Evolutionary conservation across 2,888 invertebrate species (phyloP).

Genomic region (Sphaeridia pumilis): DNA sequence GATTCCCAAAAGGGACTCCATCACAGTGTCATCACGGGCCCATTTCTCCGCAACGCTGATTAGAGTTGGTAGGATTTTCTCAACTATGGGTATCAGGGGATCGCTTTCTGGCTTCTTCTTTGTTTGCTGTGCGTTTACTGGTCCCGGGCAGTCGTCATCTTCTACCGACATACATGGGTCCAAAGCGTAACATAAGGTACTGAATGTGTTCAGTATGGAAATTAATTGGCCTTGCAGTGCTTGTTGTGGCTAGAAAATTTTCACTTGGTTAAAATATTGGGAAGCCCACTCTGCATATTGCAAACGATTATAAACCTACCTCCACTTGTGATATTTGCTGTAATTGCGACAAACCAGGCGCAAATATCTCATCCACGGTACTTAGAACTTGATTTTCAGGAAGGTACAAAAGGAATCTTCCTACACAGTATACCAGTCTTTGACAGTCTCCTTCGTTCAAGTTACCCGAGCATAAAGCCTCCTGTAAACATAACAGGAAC

Average conservation of each 20-base stretch:
- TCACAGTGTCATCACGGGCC: conserved; percentile 33
- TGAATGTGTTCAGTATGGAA: conserved; percentile 29
- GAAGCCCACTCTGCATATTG: not conserved
- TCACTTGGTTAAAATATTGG: not conserved
- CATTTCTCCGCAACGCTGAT: conserved; percentile 33
- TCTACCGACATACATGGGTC: conserved; percentile 21
- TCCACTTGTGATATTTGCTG: conserved; percentile 26
- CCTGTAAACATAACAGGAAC: conserved; percentile 12
- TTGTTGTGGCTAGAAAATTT: conserved; percentile 20
- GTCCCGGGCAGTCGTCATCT: conserved; percentile 24
- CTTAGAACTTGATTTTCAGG: conserved; percentile 32
- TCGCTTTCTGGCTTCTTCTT: conserved; percentile 20
- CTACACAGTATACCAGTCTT: conserved; percentile 31
- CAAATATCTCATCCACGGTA: conserved; percentile 34
- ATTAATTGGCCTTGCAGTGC: conserved; percentile 27
- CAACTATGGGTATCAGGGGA: conserved; percentile 32
- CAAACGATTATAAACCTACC: conserved; percentile 14
- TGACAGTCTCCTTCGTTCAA: conserved; percentile 28
- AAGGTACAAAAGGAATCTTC: conserved; percentile 30
- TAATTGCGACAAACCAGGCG: conserved; percentile 27
- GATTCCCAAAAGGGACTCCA: conserved; percentile 32
- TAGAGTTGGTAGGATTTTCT: conserved; percentile 33
- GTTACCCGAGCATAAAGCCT: conserved; percentile 27
- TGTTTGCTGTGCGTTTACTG: conserved; percentile 11
- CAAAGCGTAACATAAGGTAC: conserved; percentile 31